phyloP scores from a whole-genome alignment of 2,888 invertebrate genomes.

The Odontothrips loti region DNA sequence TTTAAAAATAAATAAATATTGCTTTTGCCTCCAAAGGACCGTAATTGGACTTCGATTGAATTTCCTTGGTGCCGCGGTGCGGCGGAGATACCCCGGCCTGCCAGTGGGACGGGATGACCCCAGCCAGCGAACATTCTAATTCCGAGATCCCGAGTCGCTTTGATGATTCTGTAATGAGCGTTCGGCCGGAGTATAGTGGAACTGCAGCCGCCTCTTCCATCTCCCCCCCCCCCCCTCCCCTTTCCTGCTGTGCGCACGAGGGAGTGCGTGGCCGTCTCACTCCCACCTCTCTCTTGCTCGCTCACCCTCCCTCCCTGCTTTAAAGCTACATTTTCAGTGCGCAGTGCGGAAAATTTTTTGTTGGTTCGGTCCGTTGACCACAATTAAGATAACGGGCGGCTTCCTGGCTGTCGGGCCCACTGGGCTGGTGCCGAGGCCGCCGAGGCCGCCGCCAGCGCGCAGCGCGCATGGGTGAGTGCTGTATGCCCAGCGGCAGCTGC shows the following conservation, averaged over 20 bases:
- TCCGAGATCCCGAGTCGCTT: background rate
- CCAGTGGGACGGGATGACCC: no score
- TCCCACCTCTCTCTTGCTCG: background rate
- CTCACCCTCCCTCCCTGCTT: background rate
- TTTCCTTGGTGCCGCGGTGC: no score
- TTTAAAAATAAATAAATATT: background rate
- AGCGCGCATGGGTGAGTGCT: no score
- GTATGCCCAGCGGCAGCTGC: no score
- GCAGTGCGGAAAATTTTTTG: background rate
- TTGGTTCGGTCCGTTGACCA: background rate
- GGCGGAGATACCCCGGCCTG: no score
- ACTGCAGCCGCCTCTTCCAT: no score
- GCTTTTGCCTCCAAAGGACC: background rate
- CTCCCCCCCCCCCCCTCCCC: background rate
- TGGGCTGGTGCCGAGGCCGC: no score
- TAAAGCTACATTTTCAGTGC: background rate
- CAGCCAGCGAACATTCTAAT: background rate
- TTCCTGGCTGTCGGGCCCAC: background rate
- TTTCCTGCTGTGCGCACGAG: background rate
- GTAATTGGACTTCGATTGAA: no score
- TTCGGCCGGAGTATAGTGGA: background rate
- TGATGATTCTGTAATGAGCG: constrained; percentile 5
- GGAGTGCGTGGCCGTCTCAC: background rate
- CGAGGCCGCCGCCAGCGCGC: no score
- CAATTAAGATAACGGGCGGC: background rate